Conservation (phyloP, 2,113 vertebrate genomes). For the Leptosomus discolor region DNA sequence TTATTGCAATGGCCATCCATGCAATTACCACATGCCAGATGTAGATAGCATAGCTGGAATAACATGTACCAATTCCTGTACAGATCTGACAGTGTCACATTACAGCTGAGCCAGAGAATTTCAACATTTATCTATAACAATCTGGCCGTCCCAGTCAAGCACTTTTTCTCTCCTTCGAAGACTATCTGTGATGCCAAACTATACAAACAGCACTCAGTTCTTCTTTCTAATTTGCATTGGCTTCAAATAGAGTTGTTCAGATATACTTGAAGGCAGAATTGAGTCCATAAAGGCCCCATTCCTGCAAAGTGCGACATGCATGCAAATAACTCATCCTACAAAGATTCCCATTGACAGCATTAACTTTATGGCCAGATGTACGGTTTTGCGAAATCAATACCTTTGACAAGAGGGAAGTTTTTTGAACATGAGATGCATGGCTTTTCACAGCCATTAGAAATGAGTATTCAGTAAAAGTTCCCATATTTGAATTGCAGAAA, state of each 20-base stretch:
- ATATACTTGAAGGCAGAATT: constrained; percentile 16
- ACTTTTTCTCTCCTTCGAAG: not conserved
- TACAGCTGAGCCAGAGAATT: not conserved
- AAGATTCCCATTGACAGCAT: not conserved
- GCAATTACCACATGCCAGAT: not conserved
- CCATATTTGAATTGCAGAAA: not conserved
- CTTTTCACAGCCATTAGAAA: not conserved
- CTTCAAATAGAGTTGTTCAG: not conserved
- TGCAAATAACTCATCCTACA: not conserved
- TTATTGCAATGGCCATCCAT: not conserved
- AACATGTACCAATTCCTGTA: not conserved
- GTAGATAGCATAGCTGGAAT: not conserved
- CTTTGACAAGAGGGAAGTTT: not conserved
- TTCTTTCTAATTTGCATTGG: constrained; percentile 32
- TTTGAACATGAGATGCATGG: not conserved
- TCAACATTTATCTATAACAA: not conserved
- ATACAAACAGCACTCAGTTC: not conserved
- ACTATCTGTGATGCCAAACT: not conserved
- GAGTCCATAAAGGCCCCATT: constrained; percentile 5
- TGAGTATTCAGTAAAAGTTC: not conserved
- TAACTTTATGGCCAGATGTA: constrained; percentile 6
- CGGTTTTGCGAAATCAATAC: not conserved
- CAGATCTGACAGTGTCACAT: not conserved
- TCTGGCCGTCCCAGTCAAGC: not conserved
- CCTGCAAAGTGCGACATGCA: not conserved